Evolutionary conservation across 2,113 vertebrate species (phyloP), one percentile per base, ranked within the genome.

Genomic region (Pongo abelii): DNA sequence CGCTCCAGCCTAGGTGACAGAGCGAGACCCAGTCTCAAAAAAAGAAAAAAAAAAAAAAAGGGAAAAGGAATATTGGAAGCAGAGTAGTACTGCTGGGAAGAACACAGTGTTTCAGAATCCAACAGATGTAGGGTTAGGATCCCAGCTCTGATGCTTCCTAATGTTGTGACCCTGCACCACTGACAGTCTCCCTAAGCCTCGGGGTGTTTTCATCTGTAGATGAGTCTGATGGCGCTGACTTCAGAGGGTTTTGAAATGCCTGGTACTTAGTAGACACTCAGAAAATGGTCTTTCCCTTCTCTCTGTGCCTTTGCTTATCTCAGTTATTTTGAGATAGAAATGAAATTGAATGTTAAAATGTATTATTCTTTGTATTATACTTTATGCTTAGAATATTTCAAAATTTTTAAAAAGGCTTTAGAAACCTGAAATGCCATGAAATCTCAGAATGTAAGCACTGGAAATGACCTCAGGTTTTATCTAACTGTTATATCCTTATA

Each of bases 401-500:
- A 25, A 87, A 84, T 80, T 38, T 52, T 30, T 2, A 17, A 78
- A 88, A 86, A 78, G 46, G 8, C 40, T 93, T 88, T 89, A 97
- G 48, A 81, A 96, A 93, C 38, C 5, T n/a, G 5, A 85, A 89
- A 80, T 11, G 11, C 55, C 64, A 13, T 61, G 78, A 93, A 88
- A 48, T 95, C 64, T 52, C 32, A 95, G 80, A 80, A 87, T 80
- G 22, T 84, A 75, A 93, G 14, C 40, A 30, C 67, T 64, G 13
- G 11, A 93, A 85, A 90, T 94, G 67, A 92, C 59, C 23, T 97
- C 81, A 79, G 69, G 79, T 85, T 96, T 93, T 61, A 79, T 74
- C 35, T 79, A 74, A 86, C 50, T 89, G 55, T 70, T 59, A 27
- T 70, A 77, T 94, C 20, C 80, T 89, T n/a, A 20, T 88, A 96